Evolutionary conservation across 2,113 vertebrate species (phyloP).

Genomic region (Sialia sialis): DNA sequence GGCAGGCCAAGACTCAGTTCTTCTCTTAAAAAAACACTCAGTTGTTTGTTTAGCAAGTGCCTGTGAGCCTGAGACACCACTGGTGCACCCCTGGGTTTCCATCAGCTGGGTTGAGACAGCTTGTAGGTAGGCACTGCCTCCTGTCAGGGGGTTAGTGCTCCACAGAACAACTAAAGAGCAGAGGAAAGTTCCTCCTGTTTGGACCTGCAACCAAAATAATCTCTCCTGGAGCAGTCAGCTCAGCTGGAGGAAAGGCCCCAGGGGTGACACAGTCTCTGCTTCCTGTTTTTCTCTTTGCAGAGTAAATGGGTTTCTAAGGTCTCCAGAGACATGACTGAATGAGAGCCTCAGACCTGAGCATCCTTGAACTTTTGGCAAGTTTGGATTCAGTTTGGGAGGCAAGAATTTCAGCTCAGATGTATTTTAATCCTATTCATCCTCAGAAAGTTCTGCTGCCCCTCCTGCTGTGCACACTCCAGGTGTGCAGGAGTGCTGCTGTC

Average conservation of each 20-base stretch:
- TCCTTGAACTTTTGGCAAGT: slow-evolving; percentile 31
- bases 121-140: neutral
- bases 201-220: neutral
- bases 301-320: neutral
- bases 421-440: neutral
- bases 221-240: neutral
- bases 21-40: neutral
- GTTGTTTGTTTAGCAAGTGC: neutral
- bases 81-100: neutral
- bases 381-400: neutral
- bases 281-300: slow-evolving; percentile 24
- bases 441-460: neutral
- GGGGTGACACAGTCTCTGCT: neutral
- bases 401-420: neutral
- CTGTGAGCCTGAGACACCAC: rapidly evolving
- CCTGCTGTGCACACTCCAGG: rapidly evolving
- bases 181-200: neutral
- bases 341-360: neutral
- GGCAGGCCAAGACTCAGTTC: neutral
- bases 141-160: neutral
- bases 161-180: neutral
- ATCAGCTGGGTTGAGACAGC: neutral
- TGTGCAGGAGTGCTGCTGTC: neutral
- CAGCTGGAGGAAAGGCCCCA: slow-evolving; percentile 8
- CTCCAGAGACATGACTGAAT: neutral